A percentile compares a stretch with the other conserved stretches of the same genome.
These are phyloP conservation scores for Eupithecia inturbata DNA, from an alignment of 2,888 invertebrate species.

Conservation along the genomic window DNA sequence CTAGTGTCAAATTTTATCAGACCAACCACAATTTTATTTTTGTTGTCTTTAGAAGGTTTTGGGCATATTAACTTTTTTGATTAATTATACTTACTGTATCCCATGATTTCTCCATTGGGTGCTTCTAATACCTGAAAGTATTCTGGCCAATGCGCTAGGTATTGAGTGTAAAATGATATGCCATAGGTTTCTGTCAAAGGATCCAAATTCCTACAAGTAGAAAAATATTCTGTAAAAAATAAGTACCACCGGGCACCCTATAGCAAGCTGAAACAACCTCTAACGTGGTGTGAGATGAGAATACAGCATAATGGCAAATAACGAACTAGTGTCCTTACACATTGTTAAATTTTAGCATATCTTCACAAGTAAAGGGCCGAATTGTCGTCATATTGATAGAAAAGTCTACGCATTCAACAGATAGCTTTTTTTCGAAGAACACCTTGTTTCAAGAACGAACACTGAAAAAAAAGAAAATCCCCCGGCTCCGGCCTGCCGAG, in stretches of 20 bases:
- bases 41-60: not conserved
- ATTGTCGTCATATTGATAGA: slow-evolving; percentile 91
- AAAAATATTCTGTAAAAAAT: not conserved
- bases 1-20: not conserved
- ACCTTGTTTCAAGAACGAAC: too few relatives aligned
- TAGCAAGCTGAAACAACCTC: not conserved
- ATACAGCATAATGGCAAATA: not conserved
- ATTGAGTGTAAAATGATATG: slow-evolving; percentile 97
- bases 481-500: too few relatives aligned
- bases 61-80: not conserved
- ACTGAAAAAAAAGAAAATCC: too few relatives aligned
- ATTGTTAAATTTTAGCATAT: slow-evolving; percentile 97
- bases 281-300: not conserved
- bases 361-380: slow-evolving; percentile 96
- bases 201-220: slow-evolving; percentile 93
- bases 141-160: slow-evolving; percentile 99
- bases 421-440: not conserved
- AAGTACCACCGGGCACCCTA: not conserved
- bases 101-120: slow-evolving; percentile 98
- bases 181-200: slow-evolving; percentile 99
- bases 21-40: not conserved
- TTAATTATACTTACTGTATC: slow-evolving; percentile 90
- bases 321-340: slow-evolving; percentile 87
- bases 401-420: not conserved
- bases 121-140: slow-evolving; percentile 99